Conservation (phyloP, 1,140 invertebrate genomes). For the Adelges cooleyi region DNA sequence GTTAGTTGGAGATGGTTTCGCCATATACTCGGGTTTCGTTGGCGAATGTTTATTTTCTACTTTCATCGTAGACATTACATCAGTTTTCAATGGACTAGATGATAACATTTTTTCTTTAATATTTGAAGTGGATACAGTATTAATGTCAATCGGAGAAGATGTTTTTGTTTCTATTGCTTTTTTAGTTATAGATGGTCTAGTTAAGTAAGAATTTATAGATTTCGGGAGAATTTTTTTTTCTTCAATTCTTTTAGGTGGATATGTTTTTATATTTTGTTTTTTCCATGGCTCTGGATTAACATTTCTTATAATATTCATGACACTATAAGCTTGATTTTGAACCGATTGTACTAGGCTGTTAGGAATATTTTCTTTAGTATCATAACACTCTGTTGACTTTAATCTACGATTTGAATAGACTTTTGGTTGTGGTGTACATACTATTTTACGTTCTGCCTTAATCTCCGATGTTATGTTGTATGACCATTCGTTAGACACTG, state of each 20-base stretch:
- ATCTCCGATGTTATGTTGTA: conserved; percentile 1
- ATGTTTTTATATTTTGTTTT: conserved; percentile 13
- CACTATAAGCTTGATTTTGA: not conserved
- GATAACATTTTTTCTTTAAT: not conserved
- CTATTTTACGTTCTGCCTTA: not conserved
- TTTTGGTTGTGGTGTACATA: conserved; percentile 1
- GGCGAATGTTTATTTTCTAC: not conserved
- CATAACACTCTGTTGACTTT: not conserved
- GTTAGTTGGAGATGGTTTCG: not conserved
- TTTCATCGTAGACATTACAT: not conserved
- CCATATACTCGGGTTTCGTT: not conserved
- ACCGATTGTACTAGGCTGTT: conserved; percentile 13
- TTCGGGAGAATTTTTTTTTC: conserved; percentile 27
- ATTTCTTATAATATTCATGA: conserved; percentile 20
- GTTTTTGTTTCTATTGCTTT: not conserved
- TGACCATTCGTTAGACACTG: not conserved
- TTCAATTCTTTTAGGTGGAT: conserved; percentile 20
- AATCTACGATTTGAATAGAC: conserved; percentile 5
- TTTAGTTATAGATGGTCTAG: not conserved
- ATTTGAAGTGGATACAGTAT: not conserved
- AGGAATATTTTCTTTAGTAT: conserved; percentile 24
- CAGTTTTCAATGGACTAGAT: too few species aligned
- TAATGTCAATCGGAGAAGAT: not conserved
- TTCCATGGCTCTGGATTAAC: conserved; percentile 24
- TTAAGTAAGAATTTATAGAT: not conserved